Conservation (phyloP, 2,888 invertebrate genomes). For the Sarcophaga rosellei region DNA sequence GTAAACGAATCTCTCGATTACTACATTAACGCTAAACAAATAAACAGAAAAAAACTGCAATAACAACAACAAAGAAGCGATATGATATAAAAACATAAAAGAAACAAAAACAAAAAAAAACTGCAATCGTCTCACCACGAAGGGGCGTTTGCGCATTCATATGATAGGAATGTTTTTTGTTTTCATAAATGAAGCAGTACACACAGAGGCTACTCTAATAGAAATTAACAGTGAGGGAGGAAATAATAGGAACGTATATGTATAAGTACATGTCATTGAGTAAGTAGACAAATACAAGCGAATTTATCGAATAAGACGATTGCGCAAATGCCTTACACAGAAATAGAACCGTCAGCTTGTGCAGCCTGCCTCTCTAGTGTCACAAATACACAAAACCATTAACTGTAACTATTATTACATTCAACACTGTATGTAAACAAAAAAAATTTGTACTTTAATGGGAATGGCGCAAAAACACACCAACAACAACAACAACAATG, state of each 20-base stretch:
- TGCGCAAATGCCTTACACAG: too few relatives aligned
- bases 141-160: conserved; percentile 70
- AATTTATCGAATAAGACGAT: too few relatives aligned
- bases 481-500: conserved; percentile 30
- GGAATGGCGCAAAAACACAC: conserved; percentile 32
- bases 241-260: not conserved
- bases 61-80: conserved; percentile 8
- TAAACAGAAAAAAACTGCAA: conserved; percentile 17
- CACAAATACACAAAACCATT: not conserved
- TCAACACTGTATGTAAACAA: conserved; percentile 37
- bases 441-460: conserved; percentile 28
- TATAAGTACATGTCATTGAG: not conserved
- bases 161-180: conserved; percentile 70
- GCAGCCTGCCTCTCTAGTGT: not conserved
- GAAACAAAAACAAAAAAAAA: conserved; percentile 35
- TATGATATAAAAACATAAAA: not conserved
- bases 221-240: not conserved
- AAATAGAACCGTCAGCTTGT: too few relatives aligned
- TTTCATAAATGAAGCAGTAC: not conserved
- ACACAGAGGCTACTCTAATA: not conserved
- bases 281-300: not conserved
- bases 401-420: not conserved
- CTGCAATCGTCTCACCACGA: conserved; percentile 39
- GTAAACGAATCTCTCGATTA: conserved; percentile 6
- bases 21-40: conserved; percentile 9